A percentile compares a stretch with the other conserved stretches of the same genome.
Evolutionary conservation across 35 echinoderm and acorn worm genomes (phyloP).

Genomic region (Nesometra sesokonis): DNA sequence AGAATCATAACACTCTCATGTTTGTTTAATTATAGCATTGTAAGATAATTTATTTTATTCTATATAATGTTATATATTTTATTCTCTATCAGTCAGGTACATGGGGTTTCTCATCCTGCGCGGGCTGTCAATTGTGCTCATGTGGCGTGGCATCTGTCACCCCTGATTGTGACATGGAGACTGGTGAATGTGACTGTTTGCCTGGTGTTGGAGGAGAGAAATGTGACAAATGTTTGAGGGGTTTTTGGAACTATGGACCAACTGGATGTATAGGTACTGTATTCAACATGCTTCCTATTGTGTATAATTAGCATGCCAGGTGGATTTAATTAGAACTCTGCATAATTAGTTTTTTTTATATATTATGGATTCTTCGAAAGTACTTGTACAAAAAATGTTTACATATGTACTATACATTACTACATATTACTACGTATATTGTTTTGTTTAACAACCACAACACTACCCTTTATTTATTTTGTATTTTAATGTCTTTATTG

Average conservation of each 20-base stretch:
- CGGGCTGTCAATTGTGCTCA: constrained; percentile 55
- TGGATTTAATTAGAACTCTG: no score
- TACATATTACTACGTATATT: no score
- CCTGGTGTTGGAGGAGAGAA: constrained; percentile 60
- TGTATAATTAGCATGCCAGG: no score
- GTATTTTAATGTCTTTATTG: no score
- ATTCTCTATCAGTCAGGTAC: constrained; percentile 24
- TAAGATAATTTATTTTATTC: no score
- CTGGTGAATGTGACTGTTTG: constrained; percentile 53
- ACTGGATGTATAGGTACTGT: constrained; percentile 60
- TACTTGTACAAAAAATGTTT: no score
- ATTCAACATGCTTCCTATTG: no score
- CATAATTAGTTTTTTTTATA: not conserved
- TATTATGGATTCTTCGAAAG: not conserved
- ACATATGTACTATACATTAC: no score
- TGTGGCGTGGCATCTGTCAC: constrained; percentile 52
- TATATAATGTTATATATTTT: not conserved
- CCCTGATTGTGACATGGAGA: constrained; percentile 40
- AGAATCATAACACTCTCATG: no score
- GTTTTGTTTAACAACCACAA: no score
- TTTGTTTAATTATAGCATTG: no score
- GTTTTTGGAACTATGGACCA: constrained; percentile 61
- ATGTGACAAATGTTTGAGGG: constrained; percentile 68
- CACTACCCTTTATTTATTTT: no score
- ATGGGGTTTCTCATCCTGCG: constrained; percentile 53